These are phyloP conservation scores for Boloria selene DNA, from an alignment of 2,888 invertebrate species.

Conservation along the genomic window DNA sequence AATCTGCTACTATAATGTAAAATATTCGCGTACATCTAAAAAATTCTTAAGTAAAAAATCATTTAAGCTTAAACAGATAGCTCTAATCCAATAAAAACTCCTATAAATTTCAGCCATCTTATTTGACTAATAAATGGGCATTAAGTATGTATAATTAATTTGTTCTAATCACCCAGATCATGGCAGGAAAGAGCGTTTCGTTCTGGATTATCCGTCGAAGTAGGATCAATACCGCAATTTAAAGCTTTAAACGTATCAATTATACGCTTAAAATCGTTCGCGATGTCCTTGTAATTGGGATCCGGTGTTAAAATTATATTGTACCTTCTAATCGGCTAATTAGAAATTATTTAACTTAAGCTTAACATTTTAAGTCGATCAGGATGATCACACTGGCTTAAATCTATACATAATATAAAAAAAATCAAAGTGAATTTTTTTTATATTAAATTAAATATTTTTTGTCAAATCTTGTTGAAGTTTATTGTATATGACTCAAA, in stretches of 20 bases:
- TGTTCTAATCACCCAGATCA: conserved; percentile 55
- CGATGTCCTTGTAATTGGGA: conserved; percentile 1
- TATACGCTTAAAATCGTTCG: conserved; percentile 42
- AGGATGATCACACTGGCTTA: too few relatives aligned
- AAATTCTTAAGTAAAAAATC: background rate
- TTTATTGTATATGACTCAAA: too few relatives aligned
- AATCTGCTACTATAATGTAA: too few relatives aligned
- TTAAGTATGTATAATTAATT: conserved; percentile 58
- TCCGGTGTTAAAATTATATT: background rate
- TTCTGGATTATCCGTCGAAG: conserved; percentile 48
- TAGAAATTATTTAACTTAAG: background rate
- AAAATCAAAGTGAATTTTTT: too few relatives aligned
- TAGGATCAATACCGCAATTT: conserved; percentile 53
- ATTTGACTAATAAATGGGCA: conserved; percentile 43
- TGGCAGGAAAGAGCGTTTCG: conserved; percentile 50
- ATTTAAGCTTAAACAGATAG: conserved; percentile 15
- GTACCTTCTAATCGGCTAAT: background rate
- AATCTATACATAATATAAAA: too few relatives aligned
- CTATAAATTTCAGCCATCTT: conserved; percentile 38
- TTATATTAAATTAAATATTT: too few relatives aligned
- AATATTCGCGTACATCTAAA: too few relatives aligned
- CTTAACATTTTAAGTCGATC: too few relatives aligned
- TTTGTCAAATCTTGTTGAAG: too few relatives aligned
- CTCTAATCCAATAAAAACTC: conserved; percentile 33
- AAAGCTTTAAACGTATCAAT: conserved; percentile 49